Evolutionary conservation across 2,797 vertebrate genomes (phyloP).

Genomic region (Sebastes cheni): DNA sequence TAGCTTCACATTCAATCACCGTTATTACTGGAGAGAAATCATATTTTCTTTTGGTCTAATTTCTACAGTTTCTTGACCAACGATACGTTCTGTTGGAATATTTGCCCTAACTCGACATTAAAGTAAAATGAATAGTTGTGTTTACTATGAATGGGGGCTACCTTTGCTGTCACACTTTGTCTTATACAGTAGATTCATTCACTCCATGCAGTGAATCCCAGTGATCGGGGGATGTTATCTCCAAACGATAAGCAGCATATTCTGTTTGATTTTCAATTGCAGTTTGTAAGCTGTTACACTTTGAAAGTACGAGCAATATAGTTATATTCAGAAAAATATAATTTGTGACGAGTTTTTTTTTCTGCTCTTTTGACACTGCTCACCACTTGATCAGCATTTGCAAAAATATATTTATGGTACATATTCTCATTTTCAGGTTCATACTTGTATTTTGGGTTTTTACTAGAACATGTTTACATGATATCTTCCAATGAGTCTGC

Average conservation of each 20-base stretch:
- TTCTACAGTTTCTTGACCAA: slow-evolving; percentile 50
- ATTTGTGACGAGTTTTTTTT: neutral
- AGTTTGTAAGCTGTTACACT: slow-evolving; percentile 60
- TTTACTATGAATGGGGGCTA: slow-evolving; percentile 37
- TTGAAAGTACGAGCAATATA: slow-evolving; percentile 63
- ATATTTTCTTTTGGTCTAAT: slow-evolving; percentile 55
- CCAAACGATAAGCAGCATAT: slow-evolving; percentile 33
- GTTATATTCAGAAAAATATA: slow-evolving; percentile 60
- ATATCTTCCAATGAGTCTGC: neutral
- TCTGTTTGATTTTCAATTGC: slow-evolving; percentile 59
- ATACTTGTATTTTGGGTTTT: neutral
- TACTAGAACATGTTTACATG: too few species aligned
- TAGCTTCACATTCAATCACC: slow-evolving; percentile 77
- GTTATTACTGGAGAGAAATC: slow-evolving; percentile 58
- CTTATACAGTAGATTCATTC: slow-evolving; percentile 31
- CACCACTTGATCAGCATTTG: neutral
- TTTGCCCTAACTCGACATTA: slow-evolving; percentile 49
- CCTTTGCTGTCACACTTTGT: slow-evolving; percentile 61
- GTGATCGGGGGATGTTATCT: slow-evolving; percentile 21
- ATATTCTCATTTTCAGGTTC: neutral
- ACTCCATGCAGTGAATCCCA: slow-evolving; percentile 33
- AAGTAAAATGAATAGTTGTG: slow-evolving; percentile 46
- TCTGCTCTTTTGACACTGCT: neutral
- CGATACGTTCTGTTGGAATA: slow-evolving; percentile 36
- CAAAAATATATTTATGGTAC: neutral